phyloP scores from a whole-genome alignment of 1,140 invertebrate genomes.

The Macrobrachium nipponense region DNA sequence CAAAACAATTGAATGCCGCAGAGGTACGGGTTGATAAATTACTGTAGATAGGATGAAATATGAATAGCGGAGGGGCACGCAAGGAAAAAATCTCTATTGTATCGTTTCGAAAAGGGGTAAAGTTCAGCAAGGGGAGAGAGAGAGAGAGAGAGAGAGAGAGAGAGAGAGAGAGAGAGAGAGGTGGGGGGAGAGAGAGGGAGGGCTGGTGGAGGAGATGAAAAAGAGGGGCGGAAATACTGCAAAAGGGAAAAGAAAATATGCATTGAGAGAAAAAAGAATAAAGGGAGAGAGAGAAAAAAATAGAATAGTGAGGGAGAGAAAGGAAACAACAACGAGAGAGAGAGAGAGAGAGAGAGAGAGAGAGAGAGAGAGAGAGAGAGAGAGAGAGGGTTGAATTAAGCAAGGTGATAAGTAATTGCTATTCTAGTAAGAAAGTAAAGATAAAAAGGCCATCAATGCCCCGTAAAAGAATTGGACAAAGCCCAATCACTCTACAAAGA shows the following conservation, averaged over 20 bases:
- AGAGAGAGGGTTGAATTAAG: background rate
- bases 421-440: too few relatives aligned
- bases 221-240: background rate
- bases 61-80: too few relatives aligned
- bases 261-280: background rate
- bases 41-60: too few relatives aligned
- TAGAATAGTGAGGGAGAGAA: background rate
- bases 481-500: too few relatives aligned
- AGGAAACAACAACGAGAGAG: background rate
- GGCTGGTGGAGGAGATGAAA: background rate
- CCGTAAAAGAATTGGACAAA: too few relatives aligned
- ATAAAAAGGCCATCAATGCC: too few relatives aligned
- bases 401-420: too few relatives aligned
- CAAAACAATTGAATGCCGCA: too few relatives aligned
- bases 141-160: conserved; percentile 22
- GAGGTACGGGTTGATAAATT: too few relatives aligned
- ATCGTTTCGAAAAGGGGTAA: too few relatives aligned
- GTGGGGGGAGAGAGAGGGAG: background rate
- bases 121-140: conserved; percentile 1
- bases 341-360: conserved; percentile 12
- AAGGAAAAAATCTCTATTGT: too few relatives aligned
- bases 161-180: conserved; percentile 14
- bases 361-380: conserved; percentile 8
- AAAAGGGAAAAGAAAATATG: background rate
- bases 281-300: background rate